Evolutionary conservation across 2,797 vertebrate species (phyloP), one percentile per base, ranked within the genome.

Genomic region (Bryconaethiops microstoma): DNA sequence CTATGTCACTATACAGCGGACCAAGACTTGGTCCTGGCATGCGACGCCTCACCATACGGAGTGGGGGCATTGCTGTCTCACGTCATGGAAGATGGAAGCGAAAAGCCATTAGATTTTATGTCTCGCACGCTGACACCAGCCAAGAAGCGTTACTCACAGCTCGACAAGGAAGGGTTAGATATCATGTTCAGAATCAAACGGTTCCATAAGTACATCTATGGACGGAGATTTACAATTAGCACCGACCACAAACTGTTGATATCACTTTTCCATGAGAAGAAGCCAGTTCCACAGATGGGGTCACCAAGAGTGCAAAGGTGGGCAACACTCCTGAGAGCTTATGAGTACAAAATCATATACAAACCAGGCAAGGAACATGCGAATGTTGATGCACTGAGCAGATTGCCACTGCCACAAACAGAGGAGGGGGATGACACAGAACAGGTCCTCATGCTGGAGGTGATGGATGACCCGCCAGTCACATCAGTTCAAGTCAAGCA

Each of bases 161-260:
- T 77, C 17, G 76, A 77, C 23, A 77, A 77, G 52, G 50, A 77
- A 17, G 76, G 62, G 10, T 52, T 77, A 14, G 72, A 55, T 0
- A 45, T 74, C n/a, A 60, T 74, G 7, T 74, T 74, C 23, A 35
- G 72, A 39, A 19, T 74, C 13, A 35, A 74, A 7, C 40, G 52
- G 59, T 74, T 74, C 12, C 74, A 76, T n/a, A 62, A 76, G 21
- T 76, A 76, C 42, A n/a, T 77, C 14, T 77, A 50, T 77, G 62
- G 75, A n/a, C 45, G 29, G 8, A 48, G 9, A 6, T 79, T 70
- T 12, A 79, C 42, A 7, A 77, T 77, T 8, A 25, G 7, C 17
- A 77, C 75, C 13, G 62, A 77, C 29, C 55, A 76, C 52, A 86
- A 77, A 42, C 81, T 55, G 17, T 19, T 81, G 57, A 81, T 72